Evolutionary conservation across 1,140 invertebrate genomes (phyloP), one percentile per base, ranked within the genome.

Genomic region (Bombus huntii): DNA sequence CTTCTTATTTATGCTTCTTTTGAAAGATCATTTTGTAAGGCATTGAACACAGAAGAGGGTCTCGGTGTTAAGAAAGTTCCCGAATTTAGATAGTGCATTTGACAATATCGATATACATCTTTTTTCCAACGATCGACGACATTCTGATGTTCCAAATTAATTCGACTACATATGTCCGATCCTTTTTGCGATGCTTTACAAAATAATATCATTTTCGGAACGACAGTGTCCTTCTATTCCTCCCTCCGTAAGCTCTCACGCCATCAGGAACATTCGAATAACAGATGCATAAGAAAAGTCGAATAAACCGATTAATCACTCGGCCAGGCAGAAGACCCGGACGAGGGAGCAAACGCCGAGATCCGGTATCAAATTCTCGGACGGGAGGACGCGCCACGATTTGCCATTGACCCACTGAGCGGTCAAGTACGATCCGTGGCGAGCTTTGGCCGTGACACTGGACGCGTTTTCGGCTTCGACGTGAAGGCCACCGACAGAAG

Each of bases 401-500:
- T 98, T 91, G 96, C 97, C 83, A 97, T 98, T 83, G 97, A 98
- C 93, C 96, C 97, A 6, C 92, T 96, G 0, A 97, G 96, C 37
- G 98, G 98, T 12, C 96, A 97, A 89, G 97, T 98, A 31, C 95
- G 97, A n/a, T 96, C 97, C 0, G 96, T 97, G 34, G 96, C 96
- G 10, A 96, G 96, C 57, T 96, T 97, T 85, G 93, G 95, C 3
- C 94, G 96, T 59, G 97, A 97, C 76, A 96, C 96, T 28, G 97
- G 97, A 6, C 95, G 96, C 85, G 97, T 98, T 62, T 98, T 97
- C 91, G 97, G 97, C 6, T 98, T 98, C 91, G 98, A 98, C 94
- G 97, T 98, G n/a, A 98, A 98, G 94, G 98, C 98, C 9, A 98
- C 97, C 0, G 98, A 98, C 92, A 96, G 96, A 83, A 92, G 95